These are phyloP conservation scores for Dicranocentrus wangi DNA, from an alignment of 2,888 invertebrate genomes.

Conservation along the genomic window DNA sequence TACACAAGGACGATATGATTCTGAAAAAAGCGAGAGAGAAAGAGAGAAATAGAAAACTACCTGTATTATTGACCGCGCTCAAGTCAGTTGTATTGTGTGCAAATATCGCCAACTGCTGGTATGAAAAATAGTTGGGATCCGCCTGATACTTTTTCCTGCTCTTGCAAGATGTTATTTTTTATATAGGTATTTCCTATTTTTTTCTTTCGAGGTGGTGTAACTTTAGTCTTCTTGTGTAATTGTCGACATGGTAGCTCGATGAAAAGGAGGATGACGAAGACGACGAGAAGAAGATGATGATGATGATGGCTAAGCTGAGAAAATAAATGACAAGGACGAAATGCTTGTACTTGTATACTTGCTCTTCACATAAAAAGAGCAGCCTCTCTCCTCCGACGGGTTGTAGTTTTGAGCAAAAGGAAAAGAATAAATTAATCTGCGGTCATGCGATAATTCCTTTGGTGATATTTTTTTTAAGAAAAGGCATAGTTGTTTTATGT, in stretches of 20 bases:
- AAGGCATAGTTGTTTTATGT: no score
- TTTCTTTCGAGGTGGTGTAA: background rate
- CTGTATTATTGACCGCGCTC: background rate
- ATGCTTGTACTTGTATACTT: background rate
- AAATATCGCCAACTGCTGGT: slow-evolving; percentile 40
- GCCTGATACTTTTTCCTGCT: background rate
- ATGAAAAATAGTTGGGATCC: no score
- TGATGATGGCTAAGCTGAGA: background rate
- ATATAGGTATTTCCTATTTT: no score
- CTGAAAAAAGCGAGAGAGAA: background rate
- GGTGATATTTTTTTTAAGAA: no score
- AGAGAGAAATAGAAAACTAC: background rate
- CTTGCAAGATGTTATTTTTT: background rate
- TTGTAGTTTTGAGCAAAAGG: background rate
- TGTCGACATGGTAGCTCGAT: slow-evolving; percentile 25
- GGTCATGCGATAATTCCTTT: slow-evolving; percentile 17
- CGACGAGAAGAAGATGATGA: background rate
- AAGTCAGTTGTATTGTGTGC: slow-evolving; percentile 21
- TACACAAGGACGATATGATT: no score
- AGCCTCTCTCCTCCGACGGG: background rate
- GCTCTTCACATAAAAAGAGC: background rate
- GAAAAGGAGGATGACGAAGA: slow-evolving; percentile 8
- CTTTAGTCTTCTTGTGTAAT: slow-evolving; percentile 34
- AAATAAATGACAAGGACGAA: slow-evolving; percentile 36
- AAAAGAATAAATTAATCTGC: background rate